phyloP scores from a whole-genome alignment of 2,888 invertebrate species.

The Sesia apiformis region DNA sequence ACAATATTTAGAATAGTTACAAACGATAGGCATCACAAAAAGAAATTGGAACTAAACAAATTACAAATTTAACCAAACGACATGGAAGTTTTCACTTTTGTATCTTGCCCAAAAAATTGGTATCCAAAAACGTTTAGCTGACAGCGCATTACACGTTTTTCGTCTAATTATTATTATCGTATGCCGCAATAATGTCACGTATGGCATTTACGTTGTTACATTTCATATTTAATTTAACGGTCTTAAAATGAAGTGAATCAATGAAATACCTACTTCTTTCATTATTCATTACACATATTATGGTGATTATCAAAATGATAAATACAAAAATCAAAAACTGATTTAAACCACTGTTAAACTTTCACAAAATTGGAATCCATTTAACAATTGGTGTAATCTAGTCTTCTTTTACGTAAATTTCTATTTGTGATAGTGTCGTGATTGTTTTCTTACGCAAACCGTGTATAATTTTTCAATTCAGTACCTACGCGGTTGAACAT shows the following conservation, averaged over 20 bases:
- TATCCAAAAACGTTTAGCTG: conserved; percentile 15
- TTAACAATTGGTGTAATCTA: conserved; percentile 63
- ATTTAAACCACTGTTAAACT: too few relatives aligned
- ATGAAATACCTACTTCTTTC: too few relatives aligned
- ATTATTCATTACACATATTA: background rate
- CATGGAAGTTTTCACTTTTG: too few relatives aligned
- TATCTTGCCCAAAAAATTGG: too few relatives aligned
- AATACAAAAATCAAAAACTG: background rate
- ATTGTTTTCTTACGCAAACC: conserved; percentile 3
- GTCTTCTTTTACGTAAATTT: conserved; percentile 46
- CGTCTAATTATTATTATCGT: conserved; percentile 30
- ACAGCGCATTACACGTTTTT: conserved; percentile 41
- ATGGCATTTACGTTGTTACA: conserved; percentile 27
- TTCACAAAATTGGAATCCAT: conserved; percentile 2
- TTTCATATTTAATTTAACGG: conserved; percentile 34
- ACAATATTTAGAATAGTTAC: too few relatives aligned
- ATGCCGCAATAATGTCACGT: conserved; percentile 58
- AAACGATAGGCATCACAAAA: too few relatives aligned
- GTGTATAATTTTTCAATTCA: background rate
- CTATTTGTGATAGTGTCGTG: conserved; percentile 25
- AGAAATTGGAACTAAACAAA: too few relatives aligned
- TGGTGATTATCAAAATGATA: background rate
- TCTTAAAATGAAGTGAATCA: background rate
- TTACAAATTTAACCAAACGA: too few relatives aligned
- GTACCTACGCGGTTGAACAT: background rate